These are phyloP conservation scores for Stenodera caucasica DNA, from an alignment of 2,888 invertebrate genomes.

Conservation along the genomic window DNA sequence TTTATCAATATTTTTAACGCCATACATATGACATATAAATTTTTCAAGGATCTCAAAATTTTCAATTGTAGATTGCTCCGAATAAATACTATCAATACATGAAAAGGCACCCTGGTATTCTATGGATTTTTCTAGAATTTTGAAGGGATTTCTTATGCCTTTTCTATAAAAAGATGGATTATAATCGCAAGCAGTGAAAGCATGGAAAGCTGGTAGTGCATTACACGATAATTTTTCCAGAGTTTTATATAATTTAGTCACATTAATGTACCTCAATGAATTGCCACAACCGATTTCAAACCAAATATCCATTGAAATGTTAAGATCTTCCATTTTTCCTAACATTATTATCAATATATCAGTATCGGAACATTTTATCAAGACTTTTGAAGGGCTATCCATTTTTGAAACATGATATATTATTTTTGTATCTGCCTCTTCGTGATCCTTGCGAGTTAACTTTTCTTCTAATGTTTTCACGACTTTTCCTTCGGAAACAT, in stretches of 20 bases:
- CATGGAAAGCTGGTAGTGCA: conserved; percentile 41
- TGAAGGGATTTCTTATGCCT: conserved; percentile 32
- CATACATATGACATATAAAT: too few species aligned
- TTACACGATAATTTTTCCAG: conserved; percentile 33
- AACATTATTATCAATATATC: conserved; percentile 35
- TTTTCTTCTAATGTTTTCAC: conserved; percentile 33
- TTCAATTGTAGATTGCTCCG: too few species aligned
- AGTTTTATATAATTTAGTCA: conserved; percentile 33
- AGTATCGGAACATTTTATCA: conserved; percentile 34
- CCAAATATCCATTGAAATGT: conserved; percentile 20
- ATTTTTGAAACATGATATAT: conserved; percentile 20
- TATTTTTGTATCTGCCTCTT: conserved; percentile 30
- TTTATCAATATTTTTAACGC: too few species aligned
- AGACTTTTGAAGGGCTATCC: conserved; percentile 21
- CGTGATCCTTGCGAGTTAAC: conserved; percentile 18
- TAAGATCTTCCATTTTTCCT: conserved; percentile 29
- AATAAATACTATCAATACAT: too few species aligned
- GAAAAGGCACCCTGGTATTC: too few species aligned
- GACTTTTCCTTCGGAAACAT: too few species aligned
- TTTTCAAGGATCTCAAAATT: too few species aligned
- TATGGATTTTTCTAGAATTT: too few species aligned
- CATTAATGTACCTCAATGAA: conserved; percentile 21
- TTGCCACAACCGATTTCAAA: conserved; percentile 34
- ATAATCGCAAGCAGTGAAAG: conserved; percentile 42
- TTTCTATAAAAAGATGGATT: conserved; percentile 33